Base-by-base conservation (phyloP, 2,797 vertebrate species). In the Melanotaenia maccullochi region DNA sequence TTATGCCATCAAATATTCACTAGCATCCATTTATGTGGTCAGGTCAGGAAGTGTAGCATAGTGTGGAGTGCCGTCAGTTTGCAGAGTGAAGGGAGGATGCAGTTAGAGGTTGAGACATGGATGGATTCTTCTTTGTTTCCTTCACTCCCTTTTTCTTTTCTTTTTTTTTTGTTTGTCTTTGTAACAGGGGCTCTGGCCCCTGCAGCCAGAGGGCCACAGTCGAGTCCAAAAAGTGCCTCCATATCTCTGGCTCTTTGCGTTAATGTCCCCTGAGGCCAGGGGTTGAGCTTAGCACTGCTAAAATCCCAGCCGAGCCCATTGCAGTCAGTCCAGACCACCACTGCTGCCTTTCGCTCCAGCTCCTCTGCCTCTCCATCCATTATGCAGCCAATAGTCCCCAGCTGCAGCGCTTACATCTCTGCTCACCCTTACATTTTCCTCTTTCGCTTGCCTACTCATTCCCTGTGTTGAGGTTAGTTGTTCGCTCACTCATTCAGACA, bases 201-300 rank as follows among this genome's bases (percentile, higher is more conserved):
- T 82, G 73, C 72, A 89, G 89, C 89, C 83, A 86, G 82, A 72
- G 52, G 87, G 82, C 83, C 76, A 70, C 67, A 86, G 76, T 81
- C 5, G 78, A 87, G 78, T 90, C 87, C 75, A 81, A 79, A 89
- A 89, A 90, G 83, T 90, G 91, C 75, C 81, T 87, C 69, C 86
- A 87, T 81, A 85, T 90, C 86, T 82, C 85, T 67, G 87, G 87
- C 82, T 90, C 82, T 89, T 81, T 92, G 89, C 82, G 72, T 92
- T 94, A 90, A 93, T 93, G 91, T 90, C 88, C 90, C 93, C 87
- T 1, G 71, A 90, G 93, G 93, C 91, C 30, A 28, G n/a, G 40
- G 76, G 77, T 66, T 24, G 69, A 60, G 57, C 82, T 82, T 69
- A 28, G 74, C 67, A 65, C 76, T 11, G 60, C 78, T 78, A 71